Base-by-base conservation (phyloP, 2,113 vertebrate genomes). In the Antechinus flavipes region DNA sequence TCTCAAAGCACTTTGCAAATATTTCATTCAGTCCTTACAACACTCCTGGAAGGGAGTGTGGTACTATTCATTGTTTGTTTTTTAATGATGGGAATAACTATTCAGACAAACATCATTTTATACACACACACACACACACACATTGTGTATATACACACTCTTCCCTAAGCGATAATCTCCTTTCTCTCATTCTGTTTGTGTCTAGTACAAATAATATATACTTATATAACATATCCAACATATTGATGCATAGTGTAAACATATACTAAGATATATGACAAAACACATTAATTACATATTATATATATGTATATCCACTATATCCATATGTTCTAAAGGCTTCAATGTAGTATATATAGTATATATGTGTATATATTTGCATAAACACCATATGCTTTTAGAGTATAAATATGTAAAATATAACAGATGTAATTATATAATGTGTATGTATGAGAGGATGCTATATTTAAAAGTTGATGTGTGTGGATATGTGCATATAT, bases 221-320 rank as follows among this genome's bases (percentile, higher is more conserved):
- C 68, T 94, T 89, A 30, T 68, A 7, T 90, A 94, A 76, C 10
- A 35, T 27, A 19, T 90, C 94, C 61, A 93, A 92, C 56, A n/a
- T 30, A 46, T 46, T 61, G 49, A 91, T 54, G 84, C 8, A 22
- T 52, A 19, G 30, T 24, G 46, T 1, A 27, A 25, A 42, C 58
- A 94, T 49, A 91, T 93, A 53, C 14, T 68, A 49, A 49, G 49
- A 49, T 49, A 49, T 53, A 14, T 95, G 49, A 49, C 49, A 49
- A 49, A 93, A 49, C 94, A 27, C 52, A 30, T 58, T 84, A 42
- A 54, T 55, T 94, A 46, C 16, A n/a, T 90, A 42, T 7, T 6
- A n/a, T n/a, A n/a, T n/a, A n/a, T 68, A 35, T 35, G 35, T 19
- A 11, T 27, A 27, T 58, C 9, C 4, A 55, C 7, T 24, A 55